Conservation (phyloP, 2,888 invertebrate species). For the Exephanes ischioxanthus region DNA sequence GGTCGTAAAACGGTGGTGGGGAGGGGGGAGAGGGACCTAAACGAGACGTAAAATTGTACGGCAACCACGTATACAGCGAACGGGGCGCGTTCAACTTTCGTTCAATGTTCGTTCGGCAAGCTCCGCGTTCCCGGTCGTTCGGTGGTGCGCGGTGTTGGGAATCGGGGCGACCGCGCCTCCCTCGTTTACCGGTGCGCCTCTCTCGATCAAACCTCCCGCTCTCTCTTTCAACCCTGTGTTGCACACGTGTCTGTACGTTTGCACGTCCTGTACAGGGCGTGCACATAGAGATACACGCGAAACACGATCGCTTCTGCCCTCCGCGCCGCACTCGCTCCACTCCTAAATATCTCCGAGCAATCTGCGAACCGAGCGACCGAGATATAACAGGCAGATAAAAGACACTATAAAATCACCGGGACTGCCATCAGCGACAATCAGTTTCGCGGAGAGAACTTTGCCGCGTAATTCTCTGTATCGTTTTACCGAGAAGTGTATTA, state of each 20-base stretch:
- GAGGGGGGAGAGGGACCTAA: slow-evolving; percentile 52
- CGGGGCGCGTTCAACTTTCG: slow-evolving; percentile 52
- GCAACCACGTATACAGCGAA: slow-evolving; percentile 19
- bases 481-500: not conserved
- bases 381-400: slow-evolving; percentile 19
- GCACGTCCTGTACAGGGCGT: not conserved
- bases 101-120: slow-evolving; percentile 49
- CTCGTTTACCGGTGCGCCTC: slow-evolving; percentile 63
- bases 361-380: not conserved
- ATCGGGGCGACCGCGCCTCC: slow-evolving; percentile 60
- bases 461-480: not conserved
- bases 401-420: slow-evolving; percentile 25
- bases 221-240: slow-evolving; percentile 31
- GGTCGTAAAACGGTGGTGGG: slow-evolving; percentile 42
- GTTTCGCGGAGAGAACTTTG: not conserved
- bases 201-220: slow-evolving; percentile 54
- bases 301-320: slow-evolving; percentile 6
- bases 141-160: slow-evolving; percentile 24
- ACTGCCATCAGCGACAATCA: slow-evolving; percentile 29
- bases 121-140: not conserved
- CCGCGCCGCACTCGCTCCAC: not conserved
- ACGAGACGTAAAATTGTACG: slow-evolving; percentile 68
- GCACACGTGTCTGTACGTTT: slow-evolving; percentile 7
- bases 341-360: slow-evolving; percentile 37
- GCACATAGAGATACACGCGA: not conserved